phyloP scores from a whole-genome alignment of 2,888 invertebrate species.

The Bembecia ichneumoniformis region DNA sequence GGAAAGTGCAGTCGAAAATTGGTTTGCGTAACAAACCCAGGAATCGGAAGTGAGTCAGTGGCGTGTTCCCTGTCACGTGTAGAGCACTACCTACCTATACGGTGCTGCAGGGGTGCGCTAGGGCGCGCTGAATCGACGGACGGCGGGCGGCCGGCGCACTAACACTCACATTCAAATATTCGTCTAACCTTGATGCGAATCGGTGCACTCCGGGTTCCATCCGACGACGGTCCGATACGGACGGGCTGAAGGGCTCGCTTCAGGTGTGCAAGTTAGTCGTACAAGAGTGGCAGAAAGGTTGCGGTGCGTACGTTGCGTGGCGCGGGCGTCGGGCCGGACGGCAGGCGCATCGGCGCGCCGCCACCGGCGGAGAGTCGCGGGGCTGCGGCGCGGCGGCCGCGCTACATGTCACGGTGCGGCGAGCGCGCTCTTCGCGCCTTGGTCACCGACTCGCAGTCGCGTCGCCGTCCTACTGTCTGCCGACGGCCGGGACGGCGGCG shows the following conservation, averaged over 20 bases:
- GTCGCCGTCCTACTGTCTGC: conserved; percentile 72
- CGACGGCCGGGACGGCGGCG: conserved; percentile 60
- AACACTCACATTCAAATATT: conserved; percentile 69
- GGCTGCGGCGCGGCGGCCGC: conserved; percentile 60
- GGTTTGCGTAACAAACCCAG: conserved; percentile 10
- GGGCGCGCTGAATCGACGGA: conserved; percentile 38
- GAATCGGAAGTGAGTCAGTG: conserved; percentile 46
- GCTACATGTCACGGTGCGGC: conserved; percentile 68
- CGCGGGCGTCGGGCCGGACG: conserved; percentile 57
- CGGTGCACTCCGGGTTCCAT: conserved; percentile 72
- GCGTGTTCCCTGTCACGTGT: conserved; percentile 43
- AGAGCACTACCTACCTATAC: conserved; percentile 49
- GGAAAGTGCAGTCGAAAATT: background rate
- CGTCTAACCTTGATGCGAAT: conserved; percentile 72
- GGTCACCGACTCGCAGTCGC: conserved; percentile 70
- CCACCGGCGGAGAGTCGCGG: conserved; percentile 56
- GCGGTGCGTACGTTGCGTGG: conserved; percentile 31
- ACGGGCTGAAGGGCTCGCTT: conserved; percentile 63
- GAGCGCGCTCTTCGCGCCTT: conserved; percentile 68
- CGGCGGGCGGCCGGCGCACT: conserved; percentile 39
- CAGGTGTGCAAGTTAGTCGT: conserved; percentile 45
- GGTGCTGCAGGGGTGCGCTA: conserved; percentile 42
- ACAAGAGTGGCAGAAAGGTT: conserved; percentile 35
- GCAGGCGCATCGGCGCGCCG: conserved; percentile 66
- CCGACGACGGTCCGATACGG: conserved; percentile 62